These are phyloP conservation scores for Drosophila kepulauana DNA, from an alignment of 1,140 invertebrate genomes.

Conservation along the genomic window DNA sequence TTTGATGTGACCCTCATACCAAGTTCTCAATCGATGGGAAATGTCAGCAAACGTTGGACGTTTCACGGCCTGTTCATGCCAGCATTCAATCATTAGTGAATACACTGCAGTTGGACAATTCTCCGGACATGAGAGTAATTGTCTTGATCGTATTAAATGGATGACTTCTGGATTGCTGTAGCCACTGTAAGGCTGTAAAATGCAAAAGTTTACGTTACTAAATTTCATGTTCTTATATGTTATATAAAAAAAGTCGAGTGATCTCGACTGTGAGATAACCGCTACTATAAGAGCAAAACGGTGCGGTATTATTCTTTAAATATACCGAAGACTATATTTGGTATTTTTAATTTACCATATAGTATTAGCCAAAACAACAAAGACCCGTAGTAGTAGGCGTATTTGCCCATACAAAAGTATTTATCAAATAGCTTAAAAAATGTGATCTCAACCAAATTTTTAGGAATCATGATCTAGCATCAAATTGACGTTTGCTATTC, in stretches of 20 bases:
- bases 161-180: conserved; percentile 99
- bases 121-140: conserved; percentile 96
- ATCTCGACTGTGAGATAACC: no score
- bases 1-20: conserved; percentile 87
- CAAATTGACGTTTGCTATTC: no score
- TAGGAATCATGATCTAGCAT: no score
- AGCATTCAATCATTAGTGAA: conserved; percentile 98
- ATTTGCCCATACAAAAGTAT: no score
- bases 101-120: conserved; percentile 96
- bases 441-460: no score
- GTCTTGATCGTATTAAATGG: conserved; percentile 96
- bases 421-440: no score
- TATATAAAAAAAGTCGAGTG: no score
- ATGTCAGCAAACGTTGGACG: conserved; percentile 96
- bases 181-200: conserved; percentile 93
- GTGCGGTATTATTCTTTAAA: no score
- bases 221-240: neutral
- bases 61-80: conserved; percentile 96
- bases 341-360: no score
- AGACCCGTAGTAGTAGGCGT: neutral
- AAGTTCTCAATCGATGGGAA: conserved; percentile 90
- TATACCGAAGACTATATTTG: no score
- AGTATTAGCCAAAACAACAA: no score
- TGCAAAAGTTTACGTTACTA: conserved; percentile 8
- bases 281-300: conserved; percentile 7